phyloP scores from a whole-genome alignment of 2,888 invertebrate species.

The Mythimna albipuncta region DNA sequence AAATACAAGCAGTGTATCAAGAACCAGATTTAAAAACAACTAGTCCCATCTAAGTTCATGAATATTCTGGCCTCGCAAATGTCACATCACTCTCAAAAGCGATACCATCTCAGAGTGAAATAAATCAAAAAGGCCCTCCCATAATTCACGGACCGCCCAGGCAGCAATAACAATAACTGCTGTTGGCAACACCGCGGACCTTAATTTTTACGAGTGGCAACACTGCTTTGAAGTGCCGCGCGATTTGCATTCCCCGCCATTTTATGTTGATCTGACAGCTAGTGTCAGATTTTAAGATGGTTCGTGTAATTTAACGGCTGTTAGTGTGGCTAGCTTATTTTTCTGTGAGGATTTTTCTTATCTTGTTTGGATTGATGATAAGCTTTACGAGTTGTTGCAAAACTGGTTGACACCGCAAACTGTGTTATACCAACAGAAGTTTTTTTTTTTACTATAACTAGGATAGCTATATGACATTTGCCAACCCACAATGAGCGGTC shows the following conservation, averaged over 20 bases:
- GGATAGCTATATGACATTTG: too few species aligned
- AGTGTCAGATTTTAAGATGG: slow-evolving; percentile 32
- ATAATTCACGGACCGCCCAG: slow-evolving; percentile 70
- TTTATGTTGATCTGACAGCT: slow-evolving; percentile 56
- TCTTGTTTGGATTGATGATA: slow-evolving; percentile 31
- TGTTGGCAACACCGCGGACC: slow-evolving; percentile 60
- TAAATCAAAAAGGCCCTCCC: slow-evolving; percentile 62
- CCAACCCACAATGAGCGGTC: too few species aligned
- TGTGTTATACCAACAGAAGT: not conserved
- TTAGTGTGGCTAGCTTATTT: slow-evolving; percentile 18
- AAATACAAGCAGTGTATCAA: not conserved
- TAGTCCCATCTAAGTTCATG: slow-evolving; percentile 26
- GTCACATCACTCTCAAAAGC: slow-evolving; percentile 59
- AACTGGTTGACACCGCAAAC: slow-evolving; percentile 32
- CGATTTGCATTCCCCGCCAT: slow-evolving; percentile 58
- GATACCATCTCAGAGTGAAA: slow-evolving; percentile 51
- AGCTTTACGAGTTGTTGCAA: slow-evolving; percentile 34
- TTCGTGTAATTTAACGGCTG: slow-evolving; percentile 38
- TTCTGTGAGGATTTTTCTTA: slow-evolving; percentile 40
- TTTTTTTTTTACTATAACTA: too few species aligned
- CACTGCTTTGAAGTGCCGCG: slow-evolving; percentile 62
- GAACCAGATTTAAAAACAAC: slow-evolving; percentile 1
- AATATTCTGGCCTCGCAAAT: slow-evolving; percentile 48
- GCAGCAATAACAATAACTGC: slow-evolving; percentile 58
- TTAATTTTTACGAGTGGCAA: slow-evolving; percentile 68